Conservation (phyloP, 2,797 vertebrate genomes). For the Lacerta viridis region DNA sequence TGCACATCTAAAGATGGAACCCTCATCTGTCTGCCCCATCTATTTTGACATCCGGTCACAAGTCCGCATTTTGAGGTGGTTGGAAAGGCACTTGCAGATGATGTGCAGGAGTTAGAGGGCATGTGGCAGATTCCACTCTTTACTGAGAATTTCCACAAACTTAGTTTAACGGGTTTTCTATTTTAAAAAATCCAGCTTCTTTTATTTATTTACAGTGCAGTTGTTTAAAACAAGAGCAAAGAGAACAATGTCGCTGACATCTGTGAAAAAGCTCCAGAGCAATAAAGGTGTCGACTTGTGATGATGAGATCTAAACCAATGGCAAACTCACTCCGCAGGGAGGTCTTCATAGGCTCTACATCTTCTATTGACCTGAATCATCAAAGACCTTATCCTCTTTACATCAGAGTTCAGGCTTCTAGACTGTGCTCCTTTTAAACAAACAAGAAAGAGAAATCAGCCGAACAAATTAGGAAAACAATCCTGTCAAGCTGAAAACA, state of each 20-base stretch:
- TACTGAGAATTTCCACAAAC: slow-evolving; percentile 57
- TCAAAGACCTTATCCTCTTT: slow-evolving; percentile 56
- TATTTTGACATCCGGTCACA: slow-evolving; percentile 50
- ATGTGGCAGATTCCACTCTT: slow-evolving; percentile 61
- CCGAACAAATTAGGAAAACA: slow-evolving; percentile 52
- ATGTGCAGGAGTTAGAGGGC: slow-evolving; percentile 58
- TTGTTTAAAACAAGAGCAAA: slow-evolving; percentile 59
- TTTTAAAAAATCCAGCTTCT: slow-evolving; percentile 71
- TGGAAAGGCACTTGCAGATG: slow-evolving; percentile 49
- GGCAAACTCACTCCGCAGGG: slow-evolving; percentile 37
- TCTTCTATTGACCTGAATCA: slow-evolving; percentile 62
- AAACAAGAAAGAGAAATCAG: slow-evolving; percentile 4
- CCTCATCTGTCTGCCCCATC: slow-evolving; percentile 54
- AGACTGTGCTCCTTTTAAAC: slow-evolving; percentile 34
- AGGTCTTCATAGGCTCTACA: slow-evolving; percentile 61
- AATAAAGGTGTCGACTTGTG: slow-evolving; percentile 67
- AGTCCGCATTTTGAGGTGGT: slow-evolving; percentile 51
- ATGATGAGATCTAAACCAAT: slow-evolving; percentile 66
- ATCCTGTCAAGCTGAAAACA: slow-evolving; percentile 25
- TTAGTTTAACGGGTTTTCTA: slow-evolving; percentile 61
- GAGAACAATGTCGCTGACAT: slow-evolving; percentile 61
- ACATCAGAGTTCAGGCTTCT: slow-evolving; percentile 45
- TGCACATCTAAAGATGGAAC: slow-evolving; percentile 53
- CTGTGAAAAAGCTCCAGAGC: slow-evolving; percentile 53
- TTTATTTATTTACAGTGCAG: slow-evolving; percentile 64